Evolutionary conservation across 2,113 vertebrate genomes (phyloP).

Genomic region (Siniperca knerii): DNA sequence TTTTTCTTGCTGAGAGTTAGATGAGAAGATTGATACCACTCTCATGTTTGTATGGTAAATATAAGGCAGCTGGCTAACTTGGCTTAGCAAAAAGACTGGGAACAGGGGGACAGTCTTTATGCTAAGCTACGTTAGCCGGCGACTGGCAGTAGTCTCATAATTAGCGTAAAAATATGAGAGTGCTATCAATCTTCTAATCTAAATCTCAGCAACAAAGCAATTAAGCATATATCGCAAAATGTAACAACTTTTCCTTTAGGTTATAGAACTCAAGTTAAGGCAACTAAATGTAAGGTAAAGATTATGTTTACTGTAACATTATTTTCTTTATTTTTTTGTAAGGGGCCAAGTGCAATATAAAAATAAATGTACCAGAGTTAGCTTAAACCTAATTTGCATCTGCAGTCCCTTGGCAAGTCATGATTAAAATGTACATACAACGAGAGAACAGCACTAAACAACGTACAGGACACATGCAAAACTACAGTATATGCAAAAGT

Average conservation of each 20-base stretch:
- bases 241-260: neutral
- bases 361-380: neutral
- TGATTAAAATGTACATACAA: neutral
- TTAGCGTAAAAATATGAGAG: neutral
- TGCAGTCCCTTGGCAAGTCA: neutral
- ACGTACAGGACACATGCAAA: neutral
- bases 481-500: neutral
- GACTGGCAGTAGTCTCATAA: neutral
- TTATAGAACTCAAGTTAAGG: neutral
- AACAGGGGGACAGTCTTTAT: neutral
- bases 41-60: neutral
- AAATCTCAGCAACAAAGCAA: neutral
- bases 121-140: too few species aligned
- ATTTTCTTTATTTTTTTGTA: too few species aligned
- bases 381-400: neutral
- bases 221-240: neutral
- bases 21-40: neutral
- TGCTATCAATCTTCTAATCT: neutral
- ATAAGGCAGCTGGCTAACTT: too few species aligned
- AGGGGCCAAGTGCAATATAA: neutral
- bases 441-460: neutral
- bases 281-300: neutral
- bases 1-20: too few species aligned
- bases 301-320: too few species aligned
- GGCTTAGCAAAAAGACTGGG: too few species aligned